A percentile compares a stretch with the other conserved stretches of the same genome.
phyloP scores from a whole-genome alignment of 1,140 invertebrate species.

The Habropoda laboriosa region DNA sequence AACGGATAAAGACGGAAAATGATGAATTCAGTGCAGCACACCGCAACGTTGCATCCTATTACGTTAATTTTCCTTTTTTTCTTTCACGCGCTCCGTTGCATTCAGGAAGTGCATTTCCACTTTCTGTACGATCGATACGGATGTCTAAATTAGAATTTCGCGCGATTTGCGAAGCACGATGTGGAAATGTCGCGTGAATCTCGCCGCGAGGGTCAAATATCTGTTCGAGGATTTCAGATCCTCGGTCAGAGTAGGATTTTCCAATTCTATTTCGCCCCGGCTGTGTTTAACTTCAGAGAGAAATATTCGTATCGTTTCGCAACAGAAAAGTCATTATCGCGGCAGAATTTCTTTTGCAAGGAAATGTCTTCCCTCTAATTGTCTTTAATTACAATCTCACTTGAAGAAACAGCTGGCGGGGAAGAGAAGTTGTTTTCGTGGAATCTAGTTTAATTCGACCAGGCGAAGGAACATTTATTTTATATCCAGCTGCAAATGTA shows the following conservation, averaged over 20 bases:
- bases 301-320: slow-evolving; percentile 24
- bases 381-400: slow-evolving; percentile 33
- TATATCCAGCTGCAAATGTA: not conserved
- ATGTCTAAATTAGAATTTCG: slow-evolving; percentile 34
- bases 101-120: slow-evolving; percentile 39
- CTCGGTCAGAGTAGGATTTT: not conserved
- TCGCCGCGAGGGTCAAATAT: not conserved
- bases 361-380: slow-evolving; percentile 38
- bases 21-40: not conserved
- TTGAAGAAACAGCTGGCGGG: slow-evolving; percentile 2
- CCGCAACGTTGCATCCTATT: slow-evolving; percentile 29
- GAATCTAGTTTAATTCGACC: not conserved
- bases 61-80: slow-evolving; percentile 24
- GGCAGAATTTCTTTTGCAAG: not conserved
- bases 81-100: slow-evolving; percentile 11
- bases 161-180: slow-evolving; percentile 2
- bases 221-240: not conserved
- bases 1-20: not conserved
- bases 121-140: slow-evolving; percentile 20
- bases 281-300: not conserved
- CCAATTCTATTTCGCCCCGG: not conserved
- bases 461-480: not conserved
- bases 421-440: slow-evolving; percentile 15
- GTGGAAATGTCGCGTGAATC: not conserved
- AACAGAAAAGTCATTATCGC: slow-evolving; percentile 40